Conservation (phyloP, 2,797 vertebrate species). For the Betta splendens region DNA sequence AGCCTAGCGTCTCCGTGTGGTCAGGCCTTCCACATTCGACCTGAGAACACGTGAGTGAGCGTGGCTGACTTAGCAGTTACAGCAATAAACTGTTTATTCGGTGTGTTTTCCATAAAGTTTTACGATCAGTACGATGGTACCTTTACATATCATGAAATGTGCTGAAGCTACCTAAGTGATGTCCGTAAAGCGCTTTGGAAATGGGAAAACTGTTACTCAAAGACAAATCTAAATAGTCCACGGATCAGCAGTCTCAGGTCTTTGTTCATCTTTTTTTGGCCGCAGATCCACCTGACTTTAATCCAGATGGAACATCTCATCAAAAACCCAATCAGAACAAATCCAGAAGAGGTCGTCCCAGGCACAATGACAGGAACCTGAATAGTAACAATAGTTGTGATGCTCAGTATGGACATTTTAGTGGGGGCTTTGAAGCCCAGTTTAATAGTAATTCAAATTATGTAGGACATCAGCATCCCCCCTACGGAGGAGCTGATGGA, state of each 20-base stretch:
- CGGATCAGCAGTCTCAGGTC: too few species aligned
- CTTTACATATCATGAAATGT: too few species aligned
- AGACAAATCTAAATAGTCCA: too few species aligned
- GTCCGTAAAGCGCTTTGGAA: too few species aligned
- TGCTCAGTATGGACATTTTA: constrained; percentile 71
- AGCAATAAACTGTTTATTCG: too few species aligned
- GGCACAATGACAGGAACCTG: constrained; percentile 76
- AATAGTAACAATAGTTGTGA: constrained; percentile 67
- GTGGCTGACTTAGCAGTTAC: not conserved
- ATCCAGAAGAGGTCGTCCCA: constrained; percentile 79
- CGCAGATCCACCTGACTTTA: constrained; percentile 75
- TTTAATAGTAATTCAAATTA: constrained; percentile 68
- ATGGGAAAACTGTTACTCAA: too few species aligned
- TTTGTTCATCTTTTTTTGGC: constrained; percentile 8
- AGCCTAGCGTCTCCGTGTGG: not conserved
- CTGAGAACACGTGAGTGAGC: constrained; percentile 17
- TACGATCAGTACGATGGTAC: too few species aligned
- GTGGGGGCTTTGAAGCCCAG: constrained; percentile 65
- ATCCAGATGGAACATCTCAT: constrained; percentile 79
- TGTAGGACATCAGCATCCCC: constrained; percentile 50
- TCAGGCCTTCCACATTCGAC: not conserved
- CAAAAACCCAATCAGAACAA: constrained; percentile 76
- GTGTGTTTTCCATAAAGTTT: too few species aligned
- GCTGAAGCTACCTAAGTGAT: too few species aligned
- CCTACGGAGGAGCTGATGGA: constrained; percentile 49